Base-by-base conservation (phyloP, 2,888 invertebrate genomes). In the Atethmia centrago region DNA sequence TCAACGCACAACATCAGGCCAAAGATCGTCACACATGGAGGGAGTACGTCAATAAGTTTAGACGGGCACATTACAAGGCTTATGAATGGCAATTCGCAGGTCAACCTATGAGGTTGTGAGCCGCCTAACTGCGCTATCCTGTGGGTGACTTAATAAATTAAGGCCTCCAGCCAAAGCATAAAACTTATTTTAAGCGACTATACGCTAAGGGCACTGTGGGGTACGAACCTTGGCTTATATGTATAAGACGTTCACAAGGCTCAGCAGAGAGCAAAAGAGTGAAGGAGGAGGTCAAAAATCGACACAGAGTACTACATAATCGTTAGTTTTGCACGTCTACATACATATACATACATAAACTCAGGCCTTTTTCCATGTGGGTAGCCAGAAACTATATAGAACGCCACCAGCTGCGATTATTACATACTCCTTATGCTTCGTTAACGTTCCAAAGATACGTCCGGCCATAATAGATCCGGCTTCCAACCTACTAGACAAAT, bases 401-500 rank as follows among this genome's bases (percentile, higher is more conserved):
- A 47, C 47, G 7, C 19, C 14, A 53, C 53, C 25, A 14, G 14
- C 25, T 25, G 25, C 25, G 7, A 25, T 53, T 10, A 10, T 12
- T 51, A 51, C 12, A 1, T n/a, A 51, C 51, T 51, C 4, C 12
- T 1, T 12, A n/a, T 51, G n/a, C n/a, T 51, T 25, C 25, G 7
- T 53, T 53, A 25, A 53, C 14, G 25, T n/a, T 12, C 21, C 16
- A 19, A 45, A 36, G 14, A 40, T n/a, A 47, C 45, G 51, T 49
- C 49, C 31, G 16, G 68, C 21, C 14, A 21, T n/a, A 31, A 14
- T 14, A 21, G 65, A 78, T 74, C 74, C 64, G 61, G 49, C 51
- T 49, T 28, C 40, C 25, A 25, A 56, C 21, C 25, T 79, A 74
- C 49, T 51, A 74, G 45, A 74, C 36, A 56, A 72, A 73, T 53